phyloP scores from a whole-genome alignment of 92 coral and sea anemone species.

The Actinernus sp. region DNA sequence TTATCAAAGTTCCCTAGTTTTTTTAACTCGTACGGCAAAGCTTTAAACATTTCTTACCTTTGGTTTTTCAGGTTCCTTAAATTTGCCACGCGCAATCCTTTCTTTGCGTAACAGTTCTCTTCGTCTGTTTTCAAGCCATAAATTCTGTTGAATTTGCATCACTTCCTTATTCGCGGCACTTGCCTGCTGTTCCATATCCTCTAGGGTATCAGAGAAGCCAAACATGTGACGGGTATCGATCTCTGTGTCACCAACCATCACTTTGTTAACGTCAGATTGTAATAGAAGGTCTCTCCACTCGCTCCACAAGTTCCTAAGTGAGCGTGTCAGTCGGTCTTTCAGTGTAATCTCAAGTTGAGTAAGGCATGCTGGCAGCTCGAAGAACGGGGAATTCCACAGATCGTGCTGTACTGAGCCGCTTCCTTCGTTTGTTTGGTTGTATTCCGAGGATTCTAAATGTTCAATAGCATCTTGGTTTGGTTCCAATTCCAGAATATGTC shows the following conservation, averaged over 20 bases:
- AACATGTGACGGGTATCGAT: slow-evolving; percentile 41
- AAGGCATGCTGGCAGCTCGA: slow-evolving; percentile 49
- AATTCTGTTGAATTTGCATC: background rate
- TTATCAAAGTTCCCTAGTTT: too few species aligned
- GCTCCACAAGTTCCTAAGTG: slow-evolving; percentile 34
- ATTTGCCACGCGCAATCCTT: slow-evolving; percentile 21
- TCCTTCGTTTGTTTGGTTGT: too few species aligned
- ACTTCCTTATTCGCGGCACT: slow-evolving; percentile 31
- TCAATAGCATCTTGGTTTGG: slow-evolving; percentile 57
- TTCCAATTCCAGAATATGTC: slow-evolving; percentile 29
- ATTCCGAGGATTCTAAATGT: slow-evolving; percentile 55
- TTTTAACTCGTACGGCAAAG: background rate
- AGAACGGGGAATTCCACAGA: slow-evolving; percentile 51
- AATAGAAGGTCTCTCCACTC: slow-evolving; percentile 50
- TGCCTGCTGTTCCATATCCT: slow-evolving; percentile 42
- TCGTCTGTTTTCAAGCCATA: slow-evolving; percentile 10
- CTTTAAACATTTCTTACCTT: background rate
- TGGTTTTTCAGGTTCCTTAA: slow-evolving; percentile 17
- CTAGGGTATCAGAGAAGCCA: slow-evolving; percentile 36
- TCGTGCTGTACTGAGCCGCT: slow-evolving; percentile 2
- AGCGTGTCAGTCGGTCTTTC: slow-evolving; percentile 1
- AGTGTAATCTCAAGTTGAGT: slow-evolving; percentile 4
- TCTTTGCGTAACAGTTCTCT: slow-evolving; percentile 39
- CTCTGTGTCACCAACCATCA: slow-evolving; percentile 19
- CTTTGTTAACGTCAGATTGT: background rate